Conservation (phyloP, 2,113 vertebrate species). For the Myocastor coypus region DNA sequence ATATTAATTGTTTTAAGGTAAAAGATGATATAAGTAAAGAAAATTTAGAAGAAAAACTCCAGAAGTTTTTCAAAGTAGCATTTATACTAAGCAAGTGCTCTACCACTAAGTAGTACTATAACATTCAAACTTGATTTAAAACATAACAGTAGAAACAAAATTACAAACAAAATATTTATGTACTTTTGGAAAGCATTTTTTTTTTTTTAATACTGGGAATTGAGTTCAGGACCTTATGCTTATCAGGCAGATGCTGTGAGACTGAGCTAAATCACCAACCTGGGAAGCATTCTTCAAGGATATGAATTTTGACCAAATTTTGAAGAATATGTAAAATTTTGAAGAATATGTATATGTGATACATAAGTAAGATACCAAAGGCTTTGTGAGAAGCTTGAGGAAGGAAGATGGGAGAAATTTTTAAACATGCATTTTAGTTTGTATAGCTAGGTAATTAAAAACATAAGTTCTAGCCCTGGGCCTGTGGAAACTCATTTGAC, state of each 20-base stretch:
- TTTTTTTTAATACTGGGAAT: too few relatives aligned
- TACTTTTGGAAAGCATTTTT: not conserved
- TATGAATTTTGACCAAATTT: not conserved
- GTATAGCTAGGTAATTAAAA: conserved; percentile 2
- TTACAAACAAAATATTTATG: conserved; percentile 85
- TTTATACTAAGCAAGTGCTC: not conserved
- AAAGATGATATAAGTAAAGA: conserved; percentile 88
- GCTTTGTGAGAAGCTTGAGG: not conserved
- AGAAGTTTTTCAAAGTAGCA: conserved; percentile 87
- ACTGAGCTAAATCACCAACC: too few relatives aligned
- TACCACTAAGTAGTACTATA: conserved; percentile 56
- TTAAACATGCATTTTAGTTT: conserved; percentile 15
- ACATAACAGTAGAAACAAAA: conserved; percentile 87
- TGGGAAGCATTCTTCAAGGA: conserved; percentile 8
- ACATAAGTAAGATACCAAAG: not conserved
- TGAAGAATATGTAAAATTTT: conserved; percentile 19
- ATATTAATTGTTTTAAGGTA: conserved; percentile 90
- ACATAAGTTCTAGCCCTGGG: not conserved
- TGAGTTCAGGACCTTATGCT: too few relatives aligned
- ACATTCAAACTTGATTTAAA: conserved; percentile 85
- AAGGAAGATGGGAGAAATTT: not conserved
- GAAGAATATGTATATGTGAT: not conserved
- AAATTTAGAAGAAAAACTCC: conserved; percentile 90
- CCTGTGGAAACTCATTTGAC: too few relatives aligned
- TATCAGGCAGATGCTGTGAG: too few relatives aligned